These are phyloP conservation scores for Arctocebus calabarensis DNA, from an alignment of 2,797 vertebrate species.

Conservation along the genomic window DNA sequence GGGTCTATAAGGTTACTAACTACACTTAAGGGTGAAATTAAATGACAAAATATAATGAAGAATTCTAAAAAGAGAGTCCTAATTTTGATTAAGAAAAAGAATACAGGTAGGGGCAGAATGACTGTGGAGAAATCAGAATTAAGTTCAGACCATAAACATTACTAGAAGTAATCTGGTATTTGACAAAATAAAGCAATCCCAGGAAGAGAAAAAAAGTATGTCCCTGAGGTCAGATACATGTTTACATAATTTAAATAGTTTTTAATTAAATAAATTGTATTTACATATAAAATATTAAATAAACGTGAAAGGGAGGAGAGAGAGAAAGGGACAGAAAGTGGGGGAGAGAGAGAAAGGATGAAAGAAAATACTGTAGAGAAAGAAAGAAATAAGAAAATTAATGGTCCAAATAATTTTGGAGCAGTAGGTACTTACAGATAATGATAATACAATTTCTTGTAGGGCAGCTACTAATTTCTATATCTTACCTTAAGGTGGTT, in stretches of 20 bases:
- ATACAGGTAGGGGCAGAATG: neutral
- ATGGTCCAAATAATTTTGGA: neutral
- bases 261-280: neutral
- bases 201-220: neutral
- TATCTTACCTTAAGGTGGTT: neutral
- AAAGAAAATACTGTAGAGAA: neutral
- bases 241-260: neutral
- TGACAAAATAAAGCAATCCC: neutral
- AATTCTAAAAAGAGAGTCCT: neutral
- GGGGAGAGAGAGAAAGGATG: neutral
- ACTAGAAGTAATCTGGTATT: neutral
- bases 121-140: neutral
- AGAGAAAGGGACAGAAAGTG: neutral
- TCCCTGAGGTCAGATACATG: neutral
- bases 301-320: too few species aligned
- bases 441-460: neutral
- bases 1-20: neutral
- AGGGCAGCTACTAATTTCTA: neutral
- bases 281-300: too few species aligned
- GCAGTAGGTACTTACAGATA: neutral
- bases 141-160: neutral
- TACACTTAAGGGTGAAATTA: neutral
- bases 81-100: neutral
- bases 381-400: neutral
- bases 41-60: neutral